Percentiles rank a stretch among this genome's conserved stretches.
phyloP scores from a whole-genome alignment of 2,113 vertebrate genomes.

The Brevimyrus niger region DNA sequence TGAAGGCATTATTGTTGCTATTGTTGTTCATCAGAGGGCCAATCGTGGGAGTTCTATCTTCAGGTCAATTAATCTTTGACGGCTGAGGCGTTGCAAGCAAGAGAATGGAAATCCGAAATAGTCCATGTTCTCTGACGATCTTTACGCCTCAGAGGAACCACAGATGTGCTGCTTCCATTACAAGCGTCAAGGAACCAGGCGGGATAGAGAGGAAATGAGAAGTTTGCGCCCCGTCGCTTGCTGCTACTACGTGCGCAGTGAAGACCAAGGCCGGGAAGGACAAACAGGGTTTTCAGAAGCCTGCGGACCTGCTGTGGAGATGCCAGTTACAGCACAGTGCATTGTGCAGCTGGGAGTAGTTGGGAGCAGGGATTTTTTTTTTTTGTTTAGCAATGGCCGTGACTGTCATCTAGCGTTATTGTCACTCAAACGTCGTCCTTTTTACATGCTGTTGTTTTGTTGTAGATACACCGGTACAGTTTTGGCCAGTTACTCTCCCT shows the following conservation, averaged over 20 bases:
- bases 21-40: background rate
- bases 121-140: background rate
- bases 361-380: background rate
- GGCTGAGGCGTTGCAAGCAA: background rate
- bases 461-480: background rate
- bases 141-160: background rate
- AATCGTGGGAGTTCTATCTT: background rate
- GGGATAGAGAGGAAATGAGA: background rate
- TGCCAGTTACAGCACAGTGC: background rate
- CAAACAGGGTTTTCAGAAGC: background rate
- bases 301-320: background rate
- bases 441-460: background rate
- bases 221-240: background rate
- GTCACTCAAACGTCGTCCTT: background rate
- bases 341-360: background rate
- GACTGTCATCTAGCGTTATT: background rate
- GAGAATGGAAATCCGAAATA: background rate
- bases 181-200: background rate
- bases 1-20: background rate
- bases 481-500: background rate
- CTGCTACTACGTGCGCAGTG: background rate
- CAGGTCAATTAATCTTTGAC: background rate
- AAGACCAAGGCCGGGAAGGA: background rate
- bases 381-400: background rate
- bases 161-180: conserved; percentile 2